Conservation (phyloP, 2,888 invertebrate genomes). For the Orchesella flavescens region DNA sequence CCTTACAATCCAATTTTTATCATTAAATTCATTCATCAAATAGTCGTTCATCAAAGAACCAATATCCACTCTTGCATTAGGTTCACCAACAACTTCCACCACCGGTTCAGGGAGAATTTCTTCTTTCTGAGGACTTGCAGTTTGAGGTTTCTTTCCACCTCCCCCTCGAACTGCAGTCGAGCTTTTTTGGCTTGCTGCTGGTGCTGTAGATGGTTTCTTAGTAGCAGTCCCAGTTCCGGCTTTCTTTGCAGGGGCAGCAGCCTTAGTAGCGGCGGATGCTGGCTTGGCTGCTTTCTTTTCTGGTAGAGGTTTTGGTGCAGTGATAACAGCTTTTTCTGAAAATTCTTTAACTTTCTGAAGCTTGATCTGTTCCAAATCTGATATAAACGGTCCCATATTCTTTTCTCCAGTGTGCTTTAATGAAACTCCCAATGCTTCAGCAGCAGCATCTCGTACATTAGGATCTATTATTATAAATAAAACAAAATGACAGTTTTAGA, state of each 20-base stretch:
- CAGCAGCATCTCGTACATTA: slow-evolving; percentile 91
- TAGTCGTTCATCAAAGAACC: slow-evolving; percentile 87
- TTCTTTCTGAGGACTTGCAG: slow-evolving; percentile 71
- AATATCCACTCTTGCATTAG: slow-evolving; percentile 85
- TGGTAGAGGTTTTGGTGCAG: slow-evolving; percentile 77
- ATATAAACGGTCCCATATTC: slow-evolving; percentile 86
- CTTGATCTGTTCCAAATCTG: slow-evolving; percentile 91
- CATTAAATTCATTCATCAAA: slow-evolving; percentile 85
- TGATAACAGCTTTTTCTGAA: slow-evolving; percentile 92
- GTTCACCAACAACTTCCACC: slow-evolving; percentile 71
- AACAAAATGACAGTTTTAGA: slow-evolving; percentile 42
- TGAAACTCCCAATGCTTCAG: slow-evolving; percentile 93
- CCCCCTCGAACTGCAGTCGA: slow-evolving; percentile 48
- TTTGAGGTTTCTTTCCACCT: slow-evolving; percentile 73
- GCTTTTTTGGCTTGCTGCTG: slow-evolving; percentile 74
- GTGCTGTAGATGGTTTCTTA: slow-evolving; percentile 65
- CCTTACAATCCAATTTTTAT: slow-evolving; percentile 94
- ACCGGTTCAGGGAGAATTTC: slow-evolving; percentile 73
- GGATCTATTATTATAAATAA: slow-evolving; percentile 79
- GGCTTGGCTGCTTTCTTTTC: slow-evolving; percentile 76
- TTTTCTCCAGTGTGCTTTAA: slow-evolving; percentile 96
- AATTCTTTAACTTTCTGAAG: slow-evolving; percentile 95
- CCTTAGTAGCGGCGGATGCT: slow-evolving; percentile 67
- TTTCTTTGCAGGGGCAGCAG: slow-evolving; percentile 29
- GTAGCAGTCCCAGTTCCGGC: slow-evolving; percentile 12